Evolutionary conservation across 2,797 vertebrate species (phyloP).

Genomic region (Pseudochaenichthys georgianus): DNA sequence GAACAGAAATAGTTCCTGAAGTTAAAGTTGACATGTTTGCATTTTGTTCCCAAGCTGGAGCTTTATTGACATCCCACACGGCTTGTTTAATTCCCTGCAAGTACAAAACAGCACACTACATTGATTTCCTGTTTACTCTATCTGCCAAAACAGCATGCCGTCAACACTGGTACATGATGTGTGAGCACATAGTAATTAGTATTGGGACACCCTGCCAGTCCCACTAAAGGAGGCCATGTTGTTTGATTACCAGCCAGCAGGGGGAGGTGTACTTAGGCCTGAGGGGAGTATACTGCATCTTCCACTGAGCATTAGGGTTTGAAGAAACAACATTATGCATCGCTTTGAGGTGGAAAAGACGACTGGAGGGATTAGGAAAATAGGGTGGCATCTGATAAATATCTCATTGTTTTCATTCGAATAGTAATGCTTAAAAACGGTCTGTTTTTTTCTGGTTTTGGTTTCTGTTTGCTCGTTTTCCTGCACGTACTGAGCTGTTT

Average conservation of each 20-base stretch:
- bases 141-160: constrained; percentile 55
- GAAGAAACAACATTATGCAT: constrained; percentile 25
- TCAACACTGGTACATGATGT: constrained; percentile 52
- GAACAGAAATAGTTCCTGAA: background rate
- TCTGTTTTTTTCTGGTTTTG: background rate
- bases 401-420: background rate
- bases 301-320: constrained; percentile 14
- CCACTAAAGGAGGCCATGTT: constrained; percentile 49
- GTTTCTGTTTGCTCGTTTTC: background rate
- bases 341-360: constrained; percentile 7
- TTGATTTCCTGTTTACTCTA: constrained; percentile 29
- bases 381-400: background rate
- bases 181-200: constrained; percentile 56
- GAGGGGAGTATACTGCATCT: constrained; percentile 29
- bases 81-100: constrained; percentile 34
- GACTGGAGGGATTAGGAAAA: constrained; percentile 16
- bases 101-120: constrained; percentile 31
- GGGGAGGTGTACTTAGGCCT: constrained; percentile 45
- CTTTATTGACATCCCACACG: constrained; percentile 2
- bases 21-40: too few species aligned
- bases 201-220: constrained; percentile 55
- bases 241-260: constrained; percentile 71
- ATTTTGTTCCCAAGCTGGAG: constrained; percentile 1
- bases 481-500: background rate
- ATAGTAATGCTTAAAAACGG: background rate